Evolutionary conservation across 64 coral and sea anemone genomes (phyloP), one percentile per base, ranked within the genome.

Genomic region (Astreopora myriophthalma): DNA sequence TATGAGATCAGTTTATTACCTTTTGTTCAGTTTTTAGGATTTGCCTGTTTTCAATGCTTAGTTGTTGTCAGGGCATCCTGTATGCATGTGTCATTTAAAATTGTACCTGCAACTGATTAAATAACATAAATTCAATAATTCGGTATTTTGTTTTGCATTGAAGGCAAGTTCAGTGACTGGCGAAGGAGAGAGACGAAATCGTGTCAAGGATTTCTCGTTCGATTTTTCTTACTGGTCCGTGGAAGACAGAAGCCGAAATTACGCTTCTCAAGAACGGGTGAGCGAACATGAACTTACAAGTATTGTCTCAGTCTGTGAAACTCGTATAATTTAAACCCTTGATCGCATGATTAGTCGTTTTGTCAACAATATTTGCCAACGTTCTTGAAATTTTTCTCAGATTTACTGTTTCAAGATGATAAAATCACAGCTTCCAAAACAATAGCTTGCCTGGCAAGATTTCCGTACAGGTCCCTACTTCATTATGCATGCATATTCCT

Each of bases 201-300:
- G 75, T 71, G 87, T 99, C 0, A 99, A 99, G 35, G 97, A 99
- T 76, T 99, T 99, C 34, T 90, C 97, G 5, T 99, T 99, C 52
- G 97, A 99, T 76, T 87, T 87, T 88, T 99, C 97, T 6, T 99
- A 99, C 88, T 99, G 97, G 97, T 99, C 97, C 38, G 87, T 92
- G 6, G 94, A 96, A n/a, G 40, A 80, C 20, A 90, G 71, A 75
- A 96, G 90, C 71, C 85, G 80, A 6, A 86, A 99, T 91, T 99
- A 90, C 38, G 71, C 89, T 25, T 86, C 90, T 5, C 97, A 99
- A 91, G 93, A 99, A 25, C 85, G 90, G 84, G 97, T 98, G 66
- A 92, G 49, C 16, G 61, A 64, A 23, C 26, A 22, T 5, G 14
- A 3, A 55, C 12, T 10, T 44, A 44, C 11, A n/a, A 8, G 40